phyloP scores from a whole-genome alignment of 2,113 vertebrate genomes.

The Fulmarus glacialis region DNA sequence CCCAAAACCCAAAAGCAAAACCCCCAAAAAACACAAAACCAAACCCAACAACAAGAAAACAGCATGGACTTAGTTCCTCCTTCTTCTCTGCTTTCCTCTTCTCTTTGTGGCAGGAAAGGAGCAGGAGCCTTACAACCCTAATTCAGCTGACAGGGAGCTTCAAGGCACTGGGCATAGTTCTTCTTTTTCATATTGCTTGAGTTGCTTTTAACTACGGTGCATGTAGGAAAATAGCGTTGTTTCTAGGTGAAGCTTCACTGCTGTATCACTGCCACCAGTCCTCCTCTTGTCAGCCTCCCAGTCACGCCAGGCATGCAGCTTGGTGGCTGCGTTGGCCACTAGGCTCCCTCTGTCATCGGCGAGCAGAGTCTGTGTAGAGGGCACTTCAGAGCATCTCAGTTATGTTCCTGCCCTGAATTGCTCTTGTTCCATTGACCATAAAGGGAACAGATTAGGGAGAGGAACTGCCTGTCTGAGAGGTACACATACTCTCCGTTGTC shows the following conservation, averaged over 20 bases:
- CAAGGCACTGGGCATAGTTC: neutral
- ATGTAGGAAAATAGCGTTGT: neutral
- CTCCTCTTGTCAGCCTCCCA: neutral
- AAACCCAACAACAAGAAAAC: neutral
- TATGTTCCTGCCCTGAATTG: neutral
- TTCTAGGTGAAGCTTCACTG: neutral
- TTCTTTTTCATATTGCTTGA: neutral
- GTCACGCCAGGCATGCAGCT: neutral
- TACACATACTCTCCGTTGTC: fast-evolving
- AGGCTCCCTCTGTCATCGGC: neutral
- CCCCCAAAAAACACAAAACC: neutral
- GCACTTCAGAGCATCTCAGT: neutral
- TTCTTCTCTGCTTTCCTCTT: neutral
- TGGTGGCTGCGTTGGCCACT: fast-evolving
- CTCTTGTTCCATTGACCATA: neutral
- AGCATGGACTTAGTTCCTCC: neutral
- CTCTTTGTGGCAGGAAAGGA: neutral
- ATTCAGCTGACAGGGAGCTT: neutral
- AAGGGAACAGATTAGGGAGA: neutral
- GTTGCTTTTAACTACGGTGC: neutral
- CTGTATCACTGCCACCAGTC: neutral
- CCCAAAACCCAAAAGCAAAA: neutral
- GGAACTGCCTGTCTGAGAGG: neutral
- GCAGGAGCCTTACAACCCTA: neutral
- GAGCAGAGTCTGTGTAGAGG: neutral